Percentiles rank a stretch among this genome's conserved stretches.
These are phyloP conservation scores for Tyto alba DNA, from an alignment of 2,113 vertebrate species.

Conservation along the genomic window DNA sequence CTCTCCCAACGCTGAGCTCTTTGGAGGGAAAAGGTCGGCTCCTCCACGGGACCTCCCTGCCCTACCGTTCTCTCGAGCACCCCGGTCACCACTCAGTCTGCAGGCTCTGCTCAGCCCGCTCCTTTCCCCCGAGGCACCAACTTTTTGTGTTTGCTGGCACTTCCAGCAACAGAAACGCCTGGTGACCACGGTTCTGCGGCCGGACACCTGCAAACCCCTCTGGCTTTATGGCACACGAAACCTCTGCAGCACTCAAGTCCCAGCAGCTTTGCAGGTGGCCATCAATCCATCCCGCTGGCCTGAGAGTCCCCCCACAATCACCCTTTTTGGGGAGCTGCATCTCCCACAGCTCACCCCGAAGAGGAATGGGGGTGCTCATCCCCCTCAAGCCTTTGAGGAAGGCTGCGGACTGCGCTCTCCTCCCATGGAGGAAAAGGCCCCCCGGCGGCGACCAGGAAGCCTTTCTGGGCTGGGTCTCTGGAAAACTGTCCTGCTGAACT, in stretches of 20 bases:
- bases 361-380: not conserved
- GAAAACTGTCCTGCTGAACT: slow-evolving; percentile 48
- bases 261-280: not conserved
- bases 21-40: not conserved
- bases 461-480: not conserved
- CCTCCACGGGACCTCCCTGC: not conserved
- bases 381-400: not conserved
- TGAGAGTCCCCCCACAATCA: not conserved
- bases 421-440: not conserved
- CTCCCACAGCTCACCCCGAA: not conserved
- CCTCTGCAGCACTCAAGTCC: not conserved
- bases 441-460: not conserved
- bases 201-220: not conserved
- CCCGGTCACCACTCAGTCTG: not conserved
- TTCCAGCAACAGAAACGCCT: not conserved
- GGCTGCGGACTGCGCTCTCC: not conserved
- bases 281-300: too few relatives aligned
- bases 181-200: not conserved
- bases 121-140: not conserved
- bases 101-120: not conserved
- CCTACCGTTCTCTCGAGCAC: not conserved
- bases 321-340: not conserved
- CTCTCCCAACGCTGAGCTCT: not conserved
- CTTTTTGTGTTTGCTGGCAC: not conserved
- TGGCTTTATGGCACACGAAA: not conserved